Percentiles rank a stretch among this genome's conserved stretches.
These are phyloP conservation scores for Astatoreochromis straeleni DNA, from an alignment of 2,113 vertebrate species.

Conservation along the genomic window DNA sequence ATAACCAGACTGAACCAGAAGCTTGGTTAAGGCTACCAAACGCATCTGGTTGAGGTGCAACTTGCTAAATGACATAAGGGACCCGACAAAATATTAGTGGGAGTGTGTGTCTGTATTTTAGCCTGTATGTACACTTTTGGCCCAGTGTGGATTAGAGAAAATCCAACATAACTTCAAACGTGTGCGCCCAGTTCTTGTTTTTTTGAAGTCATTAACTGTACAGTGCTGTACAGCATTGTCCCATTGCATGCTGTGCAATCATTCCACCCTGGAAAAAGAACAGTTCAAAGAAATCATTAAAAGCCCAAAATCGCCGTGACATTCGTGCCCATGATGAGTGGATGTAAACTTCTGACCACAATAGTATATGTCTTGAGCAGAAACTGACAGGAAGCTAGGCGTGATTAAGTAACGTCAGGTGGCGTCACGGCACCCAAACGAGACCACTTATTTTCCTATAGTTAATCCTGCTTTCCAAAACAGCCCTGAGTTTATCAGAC, in stretches of 20 bases:
- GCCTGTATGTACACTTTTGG: background rate
- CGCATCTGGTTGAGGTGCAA: background rate
- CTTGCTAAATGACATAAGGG: background rate
- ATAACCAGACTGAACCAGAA: background rate
- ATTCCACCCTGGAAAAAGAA: background rate
- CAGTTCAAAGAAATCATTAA: background rate
- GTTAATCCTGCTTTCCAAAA: background rate
- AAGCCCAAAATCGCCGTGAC: background rate
- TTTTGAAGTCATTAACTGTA: background rate
- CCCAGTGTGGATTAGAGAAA: background rate
- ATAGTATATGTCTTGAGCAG: background rate
- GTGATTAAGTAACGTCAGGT: background rate
- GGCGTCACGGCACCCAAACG: background rate
- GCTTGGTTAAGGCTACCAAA: background rate
- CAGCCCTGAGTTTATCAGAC: background rate
- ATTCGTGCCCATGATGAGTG: background rate
- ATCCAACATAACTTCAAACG: background rate
- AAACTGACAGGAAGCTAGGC: background rate
- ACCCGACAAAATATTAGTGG: background rate
- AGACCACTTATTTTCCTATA: background rate
- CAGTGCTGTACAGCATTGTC: background rate
- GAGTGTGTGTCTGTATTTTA: background rate
- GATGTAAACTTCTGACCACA: background rate
- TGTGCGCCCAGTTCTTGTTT: background rate
- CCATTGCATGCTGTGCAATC: background rate